Percentiles rank a stretch among this genome's conserved stretches.
Conservation (phyloP, 2,113 vertebrate genomes). For the Aphyosemion australe region DNA sequence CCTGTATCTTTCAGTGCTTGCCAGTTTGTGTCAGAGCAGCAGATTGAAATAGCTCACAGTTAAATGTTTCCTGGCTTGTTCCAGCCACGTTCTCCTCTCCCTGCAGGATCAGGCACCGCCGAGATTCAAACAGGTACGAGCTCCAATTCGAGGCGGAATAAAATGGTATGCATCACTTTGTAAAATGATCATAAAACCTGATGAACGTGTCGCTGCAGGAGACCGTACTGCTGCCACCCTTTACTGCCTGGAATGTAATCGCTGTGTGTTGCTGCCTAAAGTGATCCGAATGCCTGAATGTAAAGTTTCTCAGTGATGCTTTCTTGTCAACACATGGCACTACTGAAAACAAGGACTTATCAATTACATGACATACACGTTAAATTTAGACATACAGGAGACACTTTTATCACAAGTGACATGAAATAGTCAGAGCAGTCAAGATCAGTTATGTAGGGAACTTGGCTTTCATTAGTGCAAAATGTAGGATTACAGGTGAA, state of each 20-base stretch:
- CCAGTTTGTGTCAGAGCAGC: conserved; percentile 50
- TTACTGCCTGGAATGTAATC: conserved; percentile 32
- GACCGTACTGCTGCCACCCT: conserved; percentile 4
- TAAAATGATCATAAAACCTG: conserved; percentile 34
- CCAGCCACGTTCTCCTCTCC: conserved; percentile 38
- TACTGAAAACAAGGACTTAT: neutral
- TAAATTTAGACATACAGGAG: too few relatives aligned
- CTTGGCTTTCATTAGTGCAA: too few relatives aligned
- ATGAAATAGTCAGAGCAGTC: too few relatives aligned
- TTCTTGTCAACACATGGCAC: conserved; percentile 17
- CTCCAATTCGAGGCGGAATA: conserved; percentile 33
- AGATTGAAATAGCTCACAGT: conserved; percentile 55
- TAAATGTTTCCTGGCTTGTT: conserved; percentile 57
- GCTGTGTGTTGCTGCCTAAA: conserved; percentile 11
- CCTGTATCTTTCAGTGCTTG: conserved; percentile 52
- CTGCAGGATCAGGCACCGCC: conserved; percentile 16
- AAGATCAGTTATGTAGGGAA: too few relatives aligned
- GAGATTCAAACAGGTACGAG: conserved; percentile 46
- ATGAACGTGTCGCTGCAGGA: conserved; percentile 35
- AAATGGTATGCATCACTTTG: conserved; percentile 17
- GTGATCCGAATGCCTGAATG: conserved; percentile 28
- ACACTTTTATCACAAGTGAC: too few relatives aligned
- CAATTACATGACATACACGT: too few relatives aligned
- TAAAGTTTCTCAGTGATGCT: conserved; percentile 24
- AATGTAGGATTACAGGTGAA: too few relatives aligned